phyloP scores from a whole-genome alignment of 2,797 vertebrate species.

The Poeciliopsis presidionis region DNA sequence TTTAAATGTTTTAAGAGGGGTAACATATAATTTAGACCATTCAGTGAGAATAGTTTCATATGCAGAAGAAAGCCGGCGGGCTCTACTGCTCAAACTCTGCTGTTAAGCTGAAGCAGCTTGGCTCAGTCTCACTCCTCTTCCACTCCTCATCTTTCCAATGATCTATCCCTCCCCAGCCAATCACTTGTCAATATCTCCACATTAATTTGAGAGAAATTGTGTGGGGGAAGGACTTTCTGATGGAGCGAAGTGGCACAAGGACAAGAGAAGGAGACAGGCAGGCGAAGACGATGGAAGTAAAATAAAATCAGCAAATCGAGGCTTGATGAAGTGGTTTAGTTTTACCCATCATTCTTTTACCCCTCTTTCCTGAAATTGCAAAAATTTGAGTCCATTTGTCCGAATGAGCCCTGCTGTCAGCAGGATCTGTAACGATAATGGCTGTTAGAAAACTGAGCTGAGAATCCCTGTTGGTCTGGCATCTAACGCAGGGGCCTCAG shows the following conservation, averaged over 20 bases:
- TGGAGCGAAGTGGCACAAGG: conserved; percentile 59
- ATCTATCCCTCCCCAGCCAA: conserved; percentile 89
- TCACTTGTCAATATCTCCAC: conserved; percentile 98
- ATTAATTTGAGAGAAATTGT: conserved; percentile 88
- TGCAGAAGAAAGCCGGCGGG: neutral
- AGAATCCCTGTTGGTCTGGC: conserved; percentile 50
- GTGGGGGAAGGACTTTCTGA: conserved; percentile 54
- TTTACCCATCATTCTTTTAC: conserved; percentile 40
- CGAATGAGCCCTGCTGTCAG: conserved; percentile 51
- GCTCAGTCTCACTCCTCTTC: conserved; percentile 24
- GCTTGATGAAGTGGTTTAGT: conserved; percentile 39
- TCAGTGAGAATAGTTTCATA: neutral
- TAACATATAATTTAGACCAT: neutral
- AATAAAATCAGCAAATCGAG: conserved; percentile 49
- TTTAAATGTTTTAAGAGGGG: neutral
- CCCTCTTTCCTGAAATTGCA: conserved; percentile 37
- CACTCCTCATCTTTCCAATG: conserved; percentile 74
- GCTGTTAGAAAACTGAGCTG: conserved; percentile 50
- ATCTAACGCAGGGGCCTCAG: conserved; percentile 27
- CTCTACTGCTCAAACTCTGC: conserved; percentile 6
- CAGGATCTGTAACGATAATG: conserved; percentile 53
- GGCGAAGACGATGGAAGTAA: conserved; percentile 37
- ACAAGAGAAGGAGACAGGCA: conserved; percentile 68
- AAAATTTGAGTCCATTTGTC: conserved; percentile 38
- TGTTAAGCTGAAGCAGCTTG: conserved; percentile 7